Percentiles rank a stretch among this genome's conserved stretches.
phyloP scores from a whole-genome alignment of 2,797 vertebrate species.

The Columba guinea region DNA sequence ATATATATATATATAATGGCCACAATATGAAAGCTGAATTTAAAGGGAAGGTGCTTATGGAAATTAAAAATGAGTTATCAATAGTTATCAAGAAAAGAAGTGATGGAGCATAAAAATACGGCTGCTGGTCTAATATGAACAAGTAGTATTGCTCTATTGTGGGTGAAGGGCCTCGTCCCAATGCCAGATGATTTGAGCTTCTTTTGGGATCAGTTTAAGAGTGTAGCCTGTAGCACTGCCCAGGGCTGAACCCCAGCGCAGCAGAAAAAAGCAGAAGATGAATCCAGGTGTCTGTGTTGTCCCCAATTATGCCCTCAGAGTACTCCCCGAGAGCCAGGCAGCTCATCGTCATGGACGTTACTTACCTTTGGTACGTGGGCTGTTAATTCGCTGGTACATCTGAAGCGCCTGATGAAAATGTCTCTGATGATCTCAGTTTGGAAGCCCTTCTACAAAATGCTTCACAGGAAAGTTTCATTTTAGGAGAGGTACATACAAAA shows the following conservation, averaged over 20 bases:
- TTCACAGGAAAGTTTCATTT: constrained; percentile 21
- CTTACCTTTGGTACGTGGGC: background rate
- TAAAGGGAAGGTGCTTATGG: background rate
- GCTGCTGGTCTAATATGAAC: background rate
- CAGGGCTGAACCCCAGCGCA: background rate
- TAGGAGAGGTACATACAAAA: background rate
- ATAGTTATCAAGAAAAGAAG: background rate
- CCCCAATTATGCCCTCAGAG: background rate
- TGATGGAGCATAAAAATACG: background rate
- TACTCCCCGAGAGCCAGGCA: background rate
- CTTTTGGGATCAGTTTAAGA: background rate
- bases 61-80: background rate
- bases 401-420: background rate
- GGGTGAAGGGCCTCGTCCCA: background rate
- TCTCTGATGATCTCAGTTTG: constrained; percentile 22
- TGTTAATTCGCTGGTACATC: background rate
- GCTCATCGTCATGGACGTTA: background rate
- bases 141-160: background rate
- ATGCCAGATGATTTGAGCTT: background rate
- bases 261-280: background rate
- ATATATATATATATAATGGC: background rate
- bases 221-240: background rate
- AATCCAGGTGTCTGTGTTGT: background rate
- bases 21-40: background rate
- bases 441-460: background rate